phyloP scores from a whole-genome alignment of 2,797 vertebrate species.

The Poeciliopsis infans region DNA sequence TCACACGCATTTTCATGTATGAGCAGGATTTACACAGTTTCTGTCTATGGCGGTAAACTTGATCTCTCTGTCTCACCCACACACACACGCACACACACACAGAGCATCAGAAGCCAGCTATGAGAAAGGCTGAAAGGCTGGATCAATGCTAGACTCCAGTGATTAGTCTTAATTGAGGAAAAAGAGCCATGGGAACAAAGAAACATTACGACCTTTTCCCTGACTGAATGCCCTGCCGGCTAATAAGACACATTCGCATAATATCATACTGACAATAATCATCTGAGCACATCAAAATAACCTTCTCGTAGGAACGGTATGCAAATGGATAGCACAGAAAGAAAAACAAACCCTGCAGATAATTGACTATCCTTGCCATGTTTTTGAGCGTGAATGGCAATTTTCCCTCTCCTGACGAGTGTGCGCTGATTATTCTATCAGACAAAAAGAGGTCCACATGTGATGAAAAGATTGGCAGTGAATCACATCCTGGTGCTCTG shows the following conservation, averaged over 20 bases:
- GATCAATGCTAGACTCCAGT: conserved; percentile 80
- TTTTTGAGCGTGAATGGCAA: conserved; percentile 74
- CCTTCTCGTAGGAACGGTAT: conserved; percentile 66
- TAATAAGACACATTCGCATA: conserved; percentile 78
- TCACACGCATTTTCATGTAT: conserved; percentile 56
- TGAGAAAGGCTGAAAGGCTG: conserved; percentile 71
- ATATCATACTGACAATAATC: conserved; percentile 64
- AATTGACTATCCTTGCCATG: conserved; percentile 71
- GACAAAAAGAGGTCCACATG: conserved; percentile 63
- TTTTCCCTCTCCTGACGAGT: conserved; percentile 75
- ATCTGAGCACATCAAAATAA: conserved; percentile 66
- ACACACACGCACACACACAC: conserved; percentile 11
- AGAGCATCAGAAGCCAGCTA: conserved; percentile 57
- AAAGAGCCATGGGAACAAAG: conserved; percentile 79
- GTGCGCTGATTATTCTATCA: conserved; percentile 78
- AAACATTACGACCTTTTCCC: conserved; percentile 82
- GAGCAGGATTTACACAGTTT: conserved; percentile 44
- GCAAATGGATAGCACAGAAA: conserved; percentile 64
- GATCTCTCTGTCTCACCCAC: conserved; percentile 26
- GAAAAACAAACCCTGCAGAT: conserved; percentile 74
- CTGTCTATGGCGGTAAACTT: conserved; percentile 21
- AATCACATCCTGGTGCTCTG: conserved; percentile 59
- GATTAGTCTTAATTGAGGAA: conserved; percentile 81
- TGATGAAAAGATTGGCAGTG: conserved; percentile 72
- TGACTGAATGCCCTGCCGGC: conserved; percentile 52